A percentile compares a stretch with the other conserved stretches of the same genome.
Evolutionary conservation across 2,888 invertebrate species (phyloP).

Genomic region (Drosophila cognata): DNA sequence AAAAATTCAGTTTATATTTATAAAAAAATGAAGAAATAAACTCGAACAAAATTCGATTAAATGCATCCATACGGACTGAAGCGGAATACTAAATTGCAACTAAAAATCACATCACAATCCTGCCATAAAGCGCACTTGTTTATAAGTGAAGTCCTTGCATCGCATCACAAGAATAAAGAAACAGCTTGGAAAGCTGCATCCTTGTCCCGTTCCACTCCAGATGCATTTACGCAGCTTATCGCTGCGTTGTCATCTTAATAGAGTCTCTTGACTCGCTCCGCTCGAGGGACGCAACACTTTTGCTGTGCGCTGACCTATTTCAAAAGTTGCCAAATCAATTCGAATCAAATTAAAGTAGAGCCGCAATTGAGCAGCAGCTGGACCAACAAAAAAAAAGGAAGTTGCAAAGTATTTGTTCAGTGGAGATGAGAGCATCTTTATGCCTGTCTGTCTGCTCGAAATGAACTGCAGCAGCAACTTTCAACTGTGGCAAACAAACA

Average conservation of each 20-base stretch:
- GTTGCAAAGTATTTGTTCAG: conserved; percentile 51
- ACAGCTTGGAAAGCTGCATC: background rate
- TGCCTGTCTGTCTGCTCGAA: conserved; percentile 36
- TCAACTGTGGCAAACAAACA: conserved; percentile 30
- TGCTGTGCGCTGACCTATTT: conserved; percentile 55
- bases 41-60: background rate
- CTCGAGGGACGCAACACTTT: conserved; percentile 44
- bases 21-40: too few relatives aligned
- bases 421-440: conserved; percentile 46
- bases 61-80: background rate
- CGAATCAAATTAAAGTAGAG: conserved; percentile 42
- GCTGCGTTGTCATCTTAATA: conserved; percentile 43
- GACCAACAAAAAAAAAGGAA: conserved; percentile 1
- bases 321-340: conserved; percentile 39
- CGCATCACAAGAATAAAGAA: background rate
- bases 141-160: background rate
- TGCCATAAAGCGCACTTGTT: background rate
- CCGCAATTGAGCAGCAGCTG: conserved; percentile 17
- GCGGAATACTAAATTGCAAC: background rate
- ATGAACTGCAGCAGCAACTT: conserved; percentile 44
- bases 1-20: background rate
- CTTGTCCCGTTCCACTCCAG: background rate
- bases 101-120: background rate
- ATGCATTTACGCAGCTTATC: conserved; percentile 19
- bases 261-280: conserved; percentile 25